A percentile compares a stretch with the other conserved stretches of the same genome.
phyloP scores from a whole-genome alignment of 2,797 vertebrate genomes.

The Molossus alvarezi region DNA sequence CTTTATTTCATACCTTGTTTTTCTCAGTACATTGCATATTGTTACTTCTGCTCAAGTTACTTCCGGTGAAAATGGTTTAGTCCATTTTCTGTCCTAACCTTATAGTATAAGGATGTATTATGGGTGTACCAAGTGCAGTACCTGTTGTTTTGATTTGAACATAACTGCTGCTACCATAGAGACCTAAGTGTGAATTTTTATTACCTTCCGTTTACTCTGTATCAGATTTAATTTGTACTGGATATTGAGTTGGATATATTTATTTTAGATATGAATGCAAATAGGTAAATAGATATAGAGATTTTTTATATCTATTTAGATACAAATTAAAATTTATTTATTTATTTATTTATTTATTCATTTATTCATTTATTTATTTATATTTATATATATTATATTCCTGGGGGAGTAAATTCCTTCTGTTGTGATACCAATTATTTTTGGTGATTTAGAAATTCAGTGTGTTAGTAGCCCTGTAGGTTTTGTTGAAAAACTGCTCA shows the following conservation, averaged over 20 bases:
- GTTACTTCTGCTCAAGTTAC: slow-evolving; percentile 88
- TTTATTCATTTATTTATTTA: not conserved
- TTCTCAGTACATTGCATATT: slow-evolving; percentile 78
- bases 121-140: slow-evolving; percentile 71
- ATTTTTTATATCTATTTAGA: slow-evolving; percentile 38
- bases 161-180: slow-evolving; percentile 63
- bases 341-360: not conserved
- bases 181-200: slow-evolving; percentile 70
- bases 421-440: slow-evolving; percentile 48
- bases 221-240: slow-evolving; percentile 73
- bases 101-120: slow-evolving; percentile 64
- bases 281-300: not conserved
- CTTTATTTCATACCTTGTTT: slow-evolving; percentile 84
- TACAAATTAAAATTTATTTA: slow-evolving; percentile 39
- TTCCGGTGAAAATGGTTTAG: slow-evolving; percentile 81
- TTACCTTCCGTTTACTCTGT: slow-evolving; percentile 70
- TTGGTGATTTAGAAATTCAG: slow-evolving; percentile 49
- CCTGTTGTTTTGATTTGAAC: slow-evolving; percentile 78
- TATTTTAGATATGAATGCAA: slow-evolving; percentile 34
- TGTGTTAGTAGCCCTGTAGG: not conserved
- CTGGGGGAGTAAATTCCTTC: not conserved
- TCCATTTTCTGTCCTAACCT: slow-evolving; percentile 78
- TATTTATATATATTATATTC: not conserved
- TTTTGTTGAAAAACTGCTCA: slow-evolving; percentile 25
- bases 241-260: slow-evolving; percentile 73